Evolutionary conservation across 2,797 vertebrate species (phyloP).

Genomic region (Diplodus puntazzo): DNA sequence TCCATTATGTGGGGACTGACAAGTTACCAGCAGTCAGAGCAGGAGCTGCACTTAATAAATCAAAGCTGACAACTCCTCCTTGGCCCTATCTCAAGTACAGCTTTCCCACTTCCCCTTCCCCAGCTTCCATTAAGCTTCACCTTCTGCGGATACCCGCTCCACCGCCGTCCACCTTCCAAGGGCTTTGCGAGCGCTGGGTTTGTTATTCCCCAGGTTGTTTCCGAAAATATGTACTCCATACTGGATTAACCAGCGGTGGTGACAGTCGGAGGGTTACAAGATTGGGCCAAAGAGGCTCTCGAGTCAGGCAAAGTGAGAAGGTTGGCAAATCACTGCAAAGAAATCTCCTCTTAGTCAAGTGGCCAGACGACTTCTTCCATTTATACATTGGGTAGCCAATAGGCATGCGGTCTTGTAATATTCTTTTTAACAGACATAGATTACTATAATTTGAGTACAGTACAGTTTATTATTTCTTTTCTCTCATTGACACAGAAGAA

Average conservation of each 20-base stretch:
- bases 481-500: neutral
- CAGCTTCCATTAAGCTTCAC: constrained; percentile 83
- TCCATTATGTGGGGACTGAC: constrained; percentile 91
- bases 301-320: constrained; percentile 20
- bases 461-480: neutral
- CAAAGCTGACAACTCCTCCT: constrained; percentile 94
- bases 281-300: constrained; percentile 9
- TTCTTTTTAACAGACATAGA: no score
- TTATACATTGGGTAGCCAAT: neutral
- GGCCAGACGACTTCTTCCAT: neutral
- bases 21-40: constrained; percentile 89
- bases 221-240: constrained; percentile 57
- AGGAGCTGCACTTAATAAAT: constrained; percentile 95
- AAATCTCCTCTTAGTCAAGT: neutral
- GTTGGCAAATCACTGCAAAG: constrained; percentile 3
- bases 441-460: no score
- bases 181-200: constrained; percentile 56
- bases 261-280: constrained; percentile 22
- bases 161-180: constrained; percentile 65
- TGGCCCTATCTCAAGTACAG: constrained; percentile 90
- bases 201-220: constrained; percentile 63
- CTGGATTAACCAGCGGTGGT: constrained; percentile 37
- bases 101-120: constrained; percentile 83
- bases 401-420: neutral
- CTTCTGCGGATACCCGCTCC: constrained; percentile 63